A percentile compares a stretch with the other conserved stretches of the same genome.
Conservation (phyloP, 2,797 vertebrate genomes). For the Rhabdomys pumilio region DNA sequence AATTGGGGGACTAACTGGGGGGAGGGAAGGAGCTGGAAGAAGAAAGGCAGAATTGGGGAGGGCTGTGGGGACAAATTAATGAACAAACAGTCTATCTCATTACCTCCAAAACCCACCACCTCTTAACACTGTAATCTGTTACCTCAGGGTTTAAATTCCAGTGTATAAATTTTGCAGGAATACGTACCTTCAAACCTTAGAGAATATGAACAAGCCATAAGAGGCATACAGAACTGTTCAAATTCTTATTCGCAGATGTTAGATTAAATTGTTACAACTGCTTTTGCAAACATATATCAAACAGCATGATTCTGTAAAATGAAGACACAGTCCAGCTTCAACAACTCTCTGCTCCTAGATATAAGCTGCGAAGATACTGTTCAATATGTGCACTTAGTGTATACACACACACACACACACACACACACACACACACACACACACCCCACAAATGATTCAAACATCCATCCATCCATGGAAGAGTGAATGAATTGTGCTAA, state of each 20-base stretch:
- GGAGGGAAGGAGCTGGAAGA: too few species aligned
- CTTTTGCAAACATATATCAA: not conserved
- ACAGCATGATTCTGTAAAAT: slow-evolving; percentile 1
- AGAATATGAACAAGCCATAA: not conserved
- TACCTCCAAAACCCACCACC: not conserved
- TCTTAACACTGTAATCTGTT: not conserved
- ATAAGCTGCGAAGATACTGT: not conserved
- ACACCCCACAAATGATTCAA: not conserved
- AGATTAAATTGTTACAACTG: not conserved
- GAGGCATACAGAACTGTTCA: not conserved
- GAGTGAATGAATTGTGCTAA: not conserved
- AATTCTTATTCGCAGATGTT: not conserved
- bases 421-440: not conserved
- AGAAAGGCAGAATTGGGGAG: not conserved
- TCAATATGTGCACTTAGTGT: not conserved
- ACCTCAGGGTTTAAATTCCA: not conserved
- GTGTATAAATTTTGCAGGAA: not conserved
- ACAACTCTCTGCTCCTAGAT: not conserved
- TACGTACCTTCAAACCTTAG: not conserved
- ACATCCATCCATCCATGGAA: not conserved
- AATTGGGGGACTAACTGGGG: not conserved
- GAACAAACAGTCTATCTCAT: not conserved
- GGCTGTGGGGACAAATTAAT: not conserved
- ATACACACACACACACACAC: not conserved
- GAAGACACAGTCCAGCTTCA: not conserved